Evolutionary conservation across 2,113 vertebrate species (phyloP).

Genomic region (Ophthalmolycus amberensis): DNA sequence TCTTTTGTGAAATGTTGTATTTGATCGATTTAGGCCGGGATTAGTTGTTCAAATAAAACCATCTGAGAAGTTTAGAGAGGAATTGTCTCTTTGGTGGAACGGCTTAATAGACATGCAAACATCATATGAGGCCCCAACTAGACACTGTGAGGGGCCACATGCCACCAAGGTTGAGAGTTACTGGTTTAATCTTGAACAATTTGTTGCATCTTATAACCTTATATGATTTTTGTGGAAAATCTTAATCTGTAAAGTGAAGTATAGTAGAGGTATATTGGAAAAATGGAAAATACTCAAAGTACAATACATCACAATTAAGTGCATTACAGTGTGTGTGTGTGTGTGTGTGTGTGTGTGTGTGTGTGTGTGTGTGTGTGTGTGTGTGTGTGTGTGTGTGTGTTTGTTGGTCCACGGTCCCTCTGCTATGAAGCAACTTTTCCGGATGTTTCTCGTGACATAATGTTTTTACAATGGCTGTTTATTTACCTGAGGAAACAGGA

Average conservation of each 20-base stretch:
- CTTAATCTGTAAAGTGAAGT: neutral
- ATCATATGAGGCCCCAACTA: neutral
- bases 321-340: conserved; percentile 5
- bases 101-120: neutral
- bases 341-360: neutral
- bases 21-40: neutral
- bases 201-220: neutral
- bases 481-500: conserved; percentile 76
- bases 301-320: neutral
- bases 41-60: neutral
- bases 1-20: neutral
- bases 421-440: conserved; percentile 20
- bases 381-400: neutral
- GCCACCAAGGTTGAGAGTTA: neutral
- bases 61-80: neutral
- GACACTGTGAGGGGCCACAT: neutral
- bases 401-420: neutral
- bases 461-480: conserved; percentile 72
- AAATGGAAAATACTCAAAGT: neutral
- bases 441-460: conserved; percentile 50
- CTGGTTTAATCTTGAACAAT: neutral
- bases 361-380: neutral
- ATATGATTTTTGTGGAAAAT: neutral
- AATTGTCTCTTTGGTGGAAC: neutral
- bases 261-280: neutral